Evolutionary conservation across 2,888 invertebrate genomes (phyloP), one percentile per base, ranked within the genome.

Genomic region (Autographa gamma): DNA sequence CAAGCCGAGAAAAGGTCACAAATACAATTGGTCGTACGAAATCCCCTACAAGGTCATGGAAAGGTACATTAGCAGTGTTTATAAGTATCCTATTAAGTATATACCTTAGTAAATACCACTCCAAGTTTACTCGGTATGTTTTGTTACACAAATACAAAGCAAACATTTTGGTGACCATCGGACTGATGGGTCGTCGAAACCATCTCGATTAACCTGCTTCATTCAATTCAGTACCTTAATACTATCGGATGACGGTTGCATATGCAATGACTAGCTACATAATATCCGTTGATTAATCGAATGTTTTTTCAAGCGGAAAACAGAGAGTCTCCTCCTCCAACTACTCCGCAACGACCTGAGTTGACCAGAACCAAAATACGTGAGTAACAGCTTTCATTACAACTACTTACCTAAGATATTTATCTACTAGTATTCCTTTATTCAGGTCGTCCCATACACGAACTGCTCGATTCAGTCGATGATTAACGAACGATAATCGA

Each of bases 321-420:
- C 77, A 86, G 78, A 75, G 80, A 78, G n/a, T 73, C 79, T 54
- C 62, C 79, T 60, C 73, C 76, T 34, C 77, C 82, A 56, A 71
- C 74, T 58, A 56, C 71, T 62, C 32, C 66, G 25, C 64, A 64
- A 13, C 69, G 63, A 52, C 69, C 63, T 59, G 63, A 71, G 43
- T 59, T 75, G n/a, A 80, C 54, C 61, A 82, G 78, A 76, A 71
- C 81, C 19, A 87, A 77, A 89, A 81, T 86, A 86, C 88, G 92
- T 92, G 86, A 92, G 92, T 92, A 85, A 79, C 79, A 73, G 72
- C 72, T 85, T 87, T 80, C 85, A 60, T 70, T 76, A 64, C 11
- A 38, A 38, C 11, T 11, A 9, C n/a, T n/a, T n/a, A n/a, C n/a
- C n/a, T n/a, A n/a, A n/a, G n/a, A n/a, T 38, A 11, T n/a, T 38